A percentile compares a stretch with the other conserved stretches of the same genome.
Evolutionary conservation across 2,888 invertebrate species (phyloP).

Genomic region (Chymomyza caudatula): DNA sequence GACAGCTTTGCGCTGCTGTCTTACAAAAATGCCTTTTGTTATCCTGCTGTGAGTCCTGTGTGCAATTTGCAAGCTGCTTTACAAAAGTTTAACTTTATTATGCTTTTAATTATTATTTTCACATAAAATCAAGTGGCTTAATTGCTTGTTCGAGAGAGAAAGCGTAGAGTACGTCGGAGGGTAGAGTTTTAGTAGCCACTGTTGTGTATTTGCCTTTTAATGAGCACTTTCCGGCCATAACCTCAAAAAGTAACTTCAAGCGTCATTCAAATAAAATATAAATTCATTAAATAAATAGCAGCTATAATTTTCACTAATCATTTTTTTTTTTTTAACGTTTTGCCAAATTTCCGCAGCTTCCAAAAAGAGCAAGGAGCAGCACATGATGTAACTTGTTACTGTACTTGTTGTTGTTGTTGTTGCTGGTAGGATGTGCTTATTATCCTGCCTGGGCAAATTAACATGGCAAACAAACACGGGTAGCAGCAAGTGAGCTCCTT

Average conservation of each 20-base stretch:
- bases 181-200: background rate
- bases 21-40: background rate
- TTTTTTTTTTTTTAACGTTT: constrained; percentile 61
- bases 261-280: constrained; percentile 36
- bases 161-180: too few relatives aligned
- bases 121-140: constrained; percentile 42
- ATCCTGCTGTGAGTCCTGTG: constrained; percentile 1
- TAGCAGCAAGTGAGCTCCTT: background rate
- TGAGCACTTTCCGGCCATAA: background rate
- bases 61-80: background rate
- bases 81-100: constrained; percentile 19
- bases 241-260: background rate
- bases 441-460: constrained; percentile 5
- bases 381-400: background rate
- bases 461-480: background rate
- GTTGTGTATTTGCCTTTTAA: constrained; percentile 16
- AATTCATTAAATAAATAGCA: constrained; percentile 65
- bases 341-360: constrained; percentile 47
- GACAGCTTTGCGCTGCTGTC: background rate
- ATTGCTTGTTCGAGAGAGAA: constrained; percentile 14
- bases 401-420: background rate
- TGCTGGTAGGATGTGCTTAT: constrained; percentile 2
- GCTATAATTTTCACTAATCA: constrained; percentile 63
- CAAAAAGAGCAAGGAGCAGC: constrained; percentile 5
- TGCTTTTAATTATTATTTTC: constrained; percentile 28